Conservation (phyloP, 2,797 vertebrate species). For the Gymnothorax javanicus region DNA sequence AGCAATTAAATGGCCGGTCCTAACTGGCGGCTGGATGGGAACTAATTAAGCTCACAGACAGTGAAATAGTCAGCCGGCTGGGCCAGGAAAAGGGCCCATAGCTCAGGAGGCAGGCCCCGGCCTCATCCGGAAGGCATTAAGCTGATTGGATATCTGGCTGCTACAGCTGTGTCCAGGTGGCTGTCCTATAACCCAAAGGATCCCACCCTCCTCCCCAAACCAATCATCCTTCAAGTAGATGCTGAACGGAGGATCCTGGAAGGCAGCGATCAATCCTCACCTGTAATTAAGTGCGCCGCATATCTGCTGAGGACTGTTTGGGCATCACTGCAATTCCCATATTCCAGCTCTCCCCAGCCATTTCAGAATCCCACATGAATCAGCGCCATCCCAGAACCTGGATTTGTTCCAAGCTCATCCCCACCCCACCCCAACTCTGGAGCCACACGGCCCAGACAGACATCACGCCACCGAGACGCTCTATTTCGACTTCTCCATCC, state of each 20-base stretch:
- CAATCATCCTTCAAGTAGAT: background rate
- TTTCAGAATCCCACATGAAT: background rate
- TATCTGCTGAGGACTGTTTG: background rate
- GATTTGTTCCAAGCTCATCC: background rate
- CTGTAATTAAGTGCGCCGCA: constrained; percentile 10
- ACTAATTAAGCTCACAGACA: constrained; percentile 63
- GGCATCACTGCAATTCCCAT: background rate
- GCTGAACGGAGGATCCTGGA: background rate
- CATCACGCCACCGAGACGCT: too few species aligned
- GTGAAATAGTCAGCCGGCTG: constrained; percentile 43
- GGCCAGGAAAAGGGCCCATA: constrained; percentile 44
- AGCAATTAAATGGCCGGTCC: constrained; percentile 57
- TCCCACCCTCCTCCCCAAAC: too few species aligned
- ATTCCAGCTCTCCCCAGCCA: background rate
- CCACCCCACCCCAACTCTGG: background rate
- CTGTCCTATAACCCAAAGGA: background rate
- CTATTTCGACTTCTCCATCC: background rate
- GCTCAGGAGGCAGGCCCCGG: constrained; percentile 51
- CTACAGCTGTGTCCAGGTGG: background rate
- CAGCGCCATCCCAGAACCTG: background rate
- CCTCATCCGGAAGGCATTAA: constrained; percentile 46
- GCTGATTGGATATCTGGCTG: background rate
- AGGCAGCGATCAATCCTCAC: constrained; percentile 3
- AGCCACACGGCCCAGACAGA: background rate
- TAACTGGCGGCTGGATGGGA: constrained; percentile 49